Evolutionary conservation across 2,113 vertebrate genomes (phyloP).

Genomic region (Bos taurus): ARS-UCD2.0 NC_037333.1:93003001-93003500

Average conservation of each 20-base stretch:
- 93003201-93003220: neutral
- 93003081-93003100: neutral
- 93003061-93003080: neutral
- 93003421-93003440: constrained; percentile 83
- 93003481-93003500: constrained; percentile 77
- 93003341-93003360: constrained; percentile 84
- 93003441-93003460: constrained; percentile 81
- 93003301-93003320: neutral
- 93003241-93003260: fast-evolving
- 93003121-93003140: neutral
- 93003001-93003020: neutral
- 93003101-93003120: neutral
- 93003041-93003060: neutral
- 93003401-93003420: constrained; percentile 75
- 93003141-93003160: neutral
- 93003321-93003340: constrained; percentile 63
- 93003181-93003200: neutral
- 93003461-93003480: constrained; percentile 79
- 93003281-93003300: neutral
- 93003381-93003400: constrained; percentile 83
- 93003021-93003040: neutral
- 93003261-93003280: neutral
- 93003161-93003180: neutral
- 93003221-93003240: neutral
- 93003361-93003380: constrained; percentile 82